These are phyloP conservation scores for Tetranychus truncatus DNA, from an alignment of 2,888 invertebrate species.

Conservation along the genomic window DNA sequence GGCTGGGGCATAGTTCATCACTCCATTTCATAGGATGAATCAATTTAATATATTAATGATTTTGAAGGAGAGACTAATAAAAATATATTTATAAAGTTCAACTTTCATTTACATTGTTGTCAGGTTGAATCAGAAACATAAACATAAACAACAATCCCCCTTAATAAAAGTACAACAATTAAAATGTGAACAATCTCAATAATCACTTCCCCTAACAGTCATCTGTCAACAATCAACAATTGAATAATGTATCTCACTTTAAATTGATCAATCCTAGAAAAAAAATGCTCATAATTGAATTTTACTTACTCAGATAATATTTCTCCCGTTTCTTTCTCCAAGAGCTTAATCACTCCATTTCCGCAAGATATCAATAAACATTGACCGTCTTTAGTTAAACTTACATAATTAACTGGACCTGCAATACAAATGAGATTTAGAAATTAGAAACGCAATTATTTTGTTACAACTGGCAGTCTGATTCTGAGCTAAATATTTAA, in stretches of 20 bases:
- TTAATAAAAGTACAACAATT: neutral
- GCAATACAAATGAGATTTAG: too few species aligned
- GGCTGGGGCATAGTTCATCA: slow-evolving; percentile 2
- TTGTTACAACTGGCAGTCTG: too few species aligned
- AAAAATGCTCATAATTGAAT: neutral
- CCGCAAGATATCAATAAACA: slow-evolving; percentile 69
- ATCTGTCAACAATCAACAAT: neutral
- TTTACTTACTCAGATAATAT: slow-evolving; percentile 45
- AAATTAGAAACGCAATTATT: too few species aligned
- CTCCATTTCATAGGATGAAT: neutral
- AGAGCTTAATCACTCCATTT: slow-evolving; percentile 58
- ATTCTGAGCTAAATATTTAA: too few species aligned
- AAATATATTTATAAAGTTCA: neutral
- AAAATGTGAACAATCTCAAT: neutral
- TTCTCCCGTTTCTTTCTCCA: slow-evolving; percentile 72
- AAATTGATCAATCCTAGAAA: neutral
- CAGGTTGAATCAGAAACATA: neutral
- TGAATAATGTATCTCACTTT: neutral
- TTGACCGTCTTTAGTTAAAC: slow-evolving; percentile 75
- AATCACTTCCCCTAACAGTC: neutral
- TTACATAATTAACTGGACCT: slow-evolving; percentile 50
- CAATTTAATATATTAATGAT: neutral
- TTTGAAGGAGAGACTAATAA: neutral
- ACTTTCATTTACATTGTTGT: neutral
- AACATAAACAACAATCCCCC: neutral